These are phyloP conservation scores for Herpetotheres cachinnans DNA, from an alignment of 2,113 vertebrate genomes.

Conservation along the genomic window DNA sequence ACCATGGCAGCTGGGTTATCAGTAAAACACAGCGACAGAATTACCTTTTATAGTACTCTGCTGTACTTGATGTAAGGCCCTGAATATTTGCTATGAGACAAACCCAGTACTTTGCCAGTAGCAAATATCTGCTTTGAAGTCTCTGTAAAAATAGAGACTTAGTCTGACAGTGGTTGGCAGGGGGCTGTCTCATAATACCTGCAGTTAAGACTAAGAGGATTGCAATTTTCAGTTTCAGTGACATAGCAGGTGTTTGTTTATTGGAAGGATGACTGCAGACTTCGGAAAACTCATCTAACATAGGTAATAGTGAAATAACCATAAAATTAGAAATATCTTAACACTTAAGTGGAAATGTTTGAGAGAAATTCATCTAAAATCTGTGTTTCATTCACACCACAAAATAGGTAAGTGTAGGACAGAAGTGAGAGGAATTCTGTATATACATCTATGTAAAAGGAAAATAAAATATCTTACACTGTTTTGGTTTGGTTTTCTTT, in stretches of 20 bases:
- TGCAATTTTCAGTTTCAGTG: background rate
- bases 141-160: constrained; percentile 22
- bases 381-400: background rate
- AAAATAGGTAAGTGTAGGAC: background rate
- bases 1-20: constrained; percentile 25
- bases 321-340: background rate
- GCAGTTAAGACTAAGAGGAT: constrained; percentile 29
- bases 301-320: background rate
- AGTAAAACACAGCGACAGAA: background rate
- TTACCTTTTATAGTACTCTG: background rate
- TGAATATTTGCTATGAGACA: background rate
- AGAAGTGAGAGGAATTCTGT: background rate
- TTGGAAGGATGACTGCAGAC: background rate
- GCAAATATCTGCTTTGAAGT: constrained; percentile 28
- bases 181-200: background rate
- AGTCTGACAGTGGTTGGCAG: background rate
- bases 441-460: background rate
- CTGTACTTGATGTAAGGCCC: background rate
- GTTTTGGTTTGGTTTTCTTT: background rate
- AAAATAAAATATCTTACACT: background rate
- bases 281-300: background rate
- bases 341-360: background rate
- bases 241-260: background rate
- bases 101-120: background rate
- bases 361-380: background rate